A percentile compares a stretch with the other conserved stretches of the same genome.
These are phyloP conservation scores for Danaus plexippus DNA, from an alignment of 1,140 invertebrate genomes.

Conservation along the genomic window DNA sequence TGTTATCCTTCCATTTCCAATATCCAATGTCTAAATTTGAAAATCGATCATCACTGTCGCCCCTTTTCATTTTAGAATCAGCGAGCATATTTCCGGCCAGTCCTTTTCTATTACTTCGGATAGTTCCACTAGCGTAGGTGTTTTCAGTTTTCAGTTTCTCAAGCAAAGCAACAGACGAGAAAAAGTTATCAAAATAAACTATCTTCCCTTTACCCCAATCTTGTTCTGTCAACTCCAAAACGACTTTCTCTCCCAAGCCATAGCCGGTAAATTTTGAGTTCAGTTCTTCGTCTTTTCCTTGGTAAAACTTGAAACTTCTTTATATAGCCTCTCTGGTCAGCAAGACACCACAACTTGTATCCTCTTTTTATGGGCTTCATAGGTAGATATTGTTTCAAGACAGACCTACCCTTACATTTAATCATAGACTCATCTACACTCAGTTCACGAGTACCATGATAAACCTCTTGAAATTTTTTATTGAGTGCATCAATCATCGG, in stretches of 20 bases:
- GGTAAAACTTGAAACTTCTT: constrained; percentile 61
- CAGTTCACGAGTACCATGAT: constrained; percentile 28
- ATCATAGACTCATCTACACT: constrained; percentile 53
- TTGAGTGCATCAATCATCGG: constrained; percentile 11
- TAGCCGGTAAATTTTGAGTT: constrained; percentile 34
- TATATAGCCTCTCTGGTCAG: constrained; percentile 50
- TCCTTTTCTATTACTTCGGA: constrained; percentile 33
- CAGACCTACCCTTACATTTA: constrained; percentile 45
- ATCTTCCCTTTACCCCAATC: constrained; percentile 32
- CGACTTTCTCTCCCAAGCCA: constrained; percentile 44
- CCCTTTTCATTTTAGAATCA: constrained; percentile 41
- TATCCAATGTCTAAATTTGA: constrained; percentile 36
- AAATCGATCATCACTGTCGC: constrained; percentile 39
- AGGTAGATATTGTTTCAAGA: constrained; percentile 61
- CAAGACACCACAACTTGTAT: constrained; percentile 54
- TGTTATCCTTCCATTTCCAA: constrained; percentile 57
- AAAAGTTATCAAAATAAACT: constrained; percentile 63
- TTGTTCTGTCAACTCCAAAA: too few relatives aligned
- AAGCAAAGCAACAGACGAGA: constrained; percentile 44
- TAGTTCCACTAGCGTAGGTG: constrained; percentile 53
- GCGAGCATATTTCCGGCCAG: constrained; percentile 31
- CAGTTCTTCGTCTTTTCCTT: constrained; percentile 42
- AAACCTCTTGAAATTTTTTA: constrained; percentile 27
- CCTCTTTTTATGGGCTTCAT: constrained; percentile 68
- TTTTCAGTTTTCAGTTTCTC: constrained; percentile 38